Conservation (phyloP, 2,888 invertebrate genomes). For the Scaptomyza parva region DNA sequence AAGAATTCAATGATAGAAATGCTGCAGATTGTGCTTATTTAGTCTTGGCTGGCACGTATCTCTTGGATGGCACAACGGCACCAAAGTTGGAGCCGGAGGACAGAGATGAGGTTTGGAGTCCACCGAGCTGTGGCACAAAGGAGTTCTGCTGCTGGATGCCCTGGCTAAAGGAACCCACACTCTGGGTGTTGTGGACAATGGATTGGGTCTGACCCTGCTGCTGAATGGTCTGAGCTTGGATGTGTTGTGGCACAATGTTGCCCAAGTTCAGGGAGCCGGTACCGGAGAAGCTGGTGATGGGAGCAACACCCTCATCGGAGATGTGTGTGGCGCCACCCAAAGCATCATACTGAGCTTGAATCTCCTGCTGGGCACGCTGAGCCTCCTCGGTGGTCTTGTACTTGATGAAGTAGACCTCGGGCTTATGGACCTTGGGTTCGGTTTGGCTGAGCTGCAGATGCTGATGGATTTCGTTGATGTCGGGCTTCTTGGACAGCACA, state of each 20-base stretch:
- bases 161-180: constrained; percentile 40
- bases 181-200: constrained; percentile 50
- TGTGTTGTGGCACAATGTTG: constrained; percentile 58
- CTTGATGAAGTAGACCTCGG: constrained; percentile 85
- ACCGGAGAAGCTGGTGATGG: constrained; percentile 75
- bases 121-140: constrained; percentile 19
- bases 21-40: constrained; percentile 48
- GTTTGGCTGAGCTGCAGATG: constrained; percentile 87
- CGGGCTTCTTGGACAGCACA: constrained; percentile 83
- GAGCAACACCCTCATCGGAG: constrained; percentile 83
- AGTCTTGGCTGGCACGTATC: constrained; percentile 71
- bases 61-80: constrained; percentile 41
- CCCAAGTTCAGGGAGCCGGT: constrained; percentile 67
- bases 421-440: constrained; percentile 81
- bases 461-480: constrained; percentile 85
- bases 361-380: constrained; percentile 82
- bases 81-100: constrained; percentile 30
- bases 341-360: constrained; percentile 83
- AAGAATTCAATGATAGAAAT: constrained; percentile 28
- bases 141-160: constrained; percentile 50
- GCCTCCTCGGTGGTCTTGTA: constrained; percentile 84
- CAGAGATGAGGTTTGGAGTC: constrained; percentile 43
- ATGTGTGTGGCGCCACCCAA: constrained; percentile 83
- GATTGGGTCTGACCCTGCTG: constrained; percentile 51
- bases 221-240: constrained; percentile 33